Percentiles rank a stretch among this genome's conserved stretches.
Evolutionary conservation across 2,888 invertebrate species (phyloP).

Genomic region (Colostygia pectinataria): DNA sequence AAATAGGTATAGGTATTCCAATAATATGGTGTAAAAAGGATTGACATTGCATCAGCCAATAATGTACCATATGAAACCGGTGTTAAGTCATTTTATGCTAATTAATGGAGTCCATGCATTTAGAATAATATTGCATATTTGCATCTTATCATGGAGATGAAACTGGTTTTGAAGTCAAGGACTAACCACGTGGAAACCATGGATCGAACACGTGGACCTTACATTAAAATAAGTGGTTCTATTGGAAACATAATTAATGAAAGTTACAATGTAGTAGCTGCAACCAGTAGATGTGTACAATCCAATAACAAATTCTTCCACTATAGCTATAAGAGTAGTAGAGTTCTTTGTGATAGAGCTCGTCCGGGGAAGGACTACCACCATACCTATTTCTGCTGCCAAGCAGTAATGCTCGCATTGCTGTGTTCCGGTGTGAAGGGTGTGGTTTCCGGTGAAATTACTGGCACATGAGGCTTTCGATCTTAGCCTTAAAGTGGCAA

Average conservation of each 20-base stretch:
- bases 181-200: constrained; percentile 5
- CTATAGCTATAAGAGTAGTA: too few relatives aligned
- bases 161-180: constrained; percentile 10
- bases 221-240: neutral
- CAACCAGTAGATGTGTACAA: too few relatives aligned
- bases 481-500: too few relatives aligned
- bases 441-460: too few relatives aligned
- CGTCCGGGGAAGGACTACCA: too few relatives aligned
- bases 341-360: too few relatives aligned
- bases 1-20: constrained; percentile 33
- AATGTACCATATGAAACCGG: constrained; percentile 47
- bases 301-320: too few relatives aligned
- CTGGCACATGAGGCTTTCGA: too few relatives aligned
- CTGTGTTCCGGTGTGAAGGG: too few relatives aligned
- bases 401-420: too few relatives aligned
- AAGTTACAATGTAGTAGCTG: neutral
- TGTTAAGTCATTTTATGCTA: constrained; percentile 31
- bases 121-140: neutral
- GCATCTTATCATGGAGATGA: constrained; percentile 12
- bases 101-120: constrained; percentile 17
- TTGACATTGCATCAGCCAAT: constrained; percentile 65
- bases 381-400: too few relatives aligned
- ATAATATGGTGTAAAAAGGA: constrained; percentile 52
- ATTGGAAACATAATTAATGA: neutral
- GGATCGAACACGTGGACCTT: neutral